These are phyloP conservation scores for Salvelinus alpinus DNA, from an alignment of 2,113 vertebrate species.

Conservation along the genomic window DNA sequence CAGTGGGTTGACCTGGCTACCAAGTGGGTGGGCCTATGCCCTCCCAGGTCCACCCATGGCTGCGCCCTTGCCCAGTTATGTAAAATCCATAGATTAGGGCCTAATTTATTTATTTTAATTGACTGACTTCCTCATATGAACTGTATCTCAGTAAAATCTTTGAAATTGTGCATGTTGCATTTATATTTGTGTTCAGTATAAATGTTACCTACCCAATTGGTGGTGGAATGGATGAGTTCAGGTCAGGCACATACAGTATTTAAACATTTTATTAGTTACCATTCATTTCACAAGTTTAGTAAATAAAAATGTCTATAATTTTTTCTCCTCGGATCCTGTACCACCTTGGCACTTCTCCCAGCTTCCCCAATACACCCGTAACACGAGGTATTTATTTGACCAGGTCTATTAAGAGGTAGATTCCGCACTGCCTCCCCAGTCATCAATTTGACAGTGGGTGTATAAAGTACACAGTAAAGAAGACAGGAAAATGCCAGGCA, in stretches of 20 bases:
- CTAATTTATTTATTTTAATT: too few relatives aligned
- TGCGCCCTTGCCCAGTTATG: too few relatives aligned
- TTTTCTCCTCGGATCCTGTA: not conserved
- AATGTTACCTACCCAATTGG: not conserved
- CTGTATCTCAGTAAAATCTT: not conserved
- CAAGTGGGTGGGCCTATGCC: too few relatives aligned
- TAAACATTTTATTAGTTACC: not conserved
- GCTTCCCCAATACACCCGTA: slow-evolving; percentile 3
- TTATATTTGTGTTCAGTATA: not conserved
- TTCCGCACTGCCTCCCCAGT: slow-evolving; percentile 25
- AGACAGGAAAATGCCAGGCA: slow-evolving; percentile 58
- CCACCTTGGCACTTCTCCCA: too few relatives aligned
- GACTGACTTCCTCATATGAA: too few relatives aligned
- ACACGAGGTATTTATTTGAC: slow-evolving; percentile 23
- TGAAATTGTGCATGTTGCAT: too few relatives aligned
- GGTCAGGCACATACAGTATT: not conserved
- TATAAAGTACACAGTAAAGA: slow-evolving; percentile 44
- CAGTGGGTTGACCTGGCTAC: too few relatives aligned
- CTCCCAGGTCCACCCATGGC: too few relatives aligned
- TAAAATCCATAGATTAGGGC: too few relatives aligned
- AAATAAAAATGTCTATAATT: not conserved
- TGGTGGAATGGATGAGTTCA: not conserved
- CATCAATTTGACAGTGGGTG: slow-evolving; percentile 44
- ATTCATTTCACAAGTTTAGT: not conserved
- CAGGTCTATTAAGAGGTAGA: slow-evolving; percentile 44